Conservation (phyloP, 1,140 invertebrate species). For the Platorchestia sp. region DNA sequence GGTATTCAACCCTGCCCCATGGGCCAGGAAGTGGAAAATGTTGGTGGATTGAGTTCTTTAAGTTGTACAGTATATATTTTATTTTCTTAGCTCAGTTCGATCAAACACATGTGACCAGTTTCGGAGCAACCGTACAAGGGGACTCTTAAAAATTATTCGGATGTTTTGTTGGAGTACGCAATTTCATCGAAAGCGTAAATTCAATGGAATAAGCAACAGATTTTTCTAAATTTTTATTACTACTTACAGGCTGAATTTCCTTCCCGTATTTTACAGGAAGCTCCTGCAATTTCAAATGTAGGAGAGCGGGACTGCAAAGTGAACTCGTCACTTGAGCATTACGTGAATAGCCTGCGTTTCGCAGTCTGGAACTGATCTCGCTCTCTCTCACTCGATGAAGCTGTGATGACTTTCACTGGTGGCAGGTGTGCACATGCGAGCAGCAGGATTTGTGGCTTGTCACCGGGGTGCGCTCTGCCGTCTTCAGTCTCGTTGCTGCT, state of each 20-base stretch:
- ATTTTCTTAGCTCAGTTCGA: background rate
- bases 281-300: background rate
- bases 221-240: background rate
- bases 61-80: background rate
- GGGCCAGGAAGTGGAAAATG: background rate
- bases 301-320: background rate
- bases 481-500: background rate
- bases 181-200: background rate
- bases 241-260: background rate
- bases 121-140: too few relatives aligned
- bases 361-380: background rate
- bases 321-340: background rate
- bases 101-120: too few relatives aligned
- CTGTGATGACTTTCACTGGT: conserved; percentile 21
- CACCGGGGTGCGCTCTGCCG: background rate
- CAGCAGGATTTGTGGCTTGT: background rate
- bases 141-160: background rate
- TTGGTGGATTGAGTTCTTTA: background rate
- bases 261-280: background rate
- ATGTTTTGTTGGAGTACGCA: background rate
- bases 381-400: background rate
- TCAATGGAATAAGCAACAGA: background rate
- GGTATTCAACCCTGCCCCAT: background rate
- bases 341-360: background rate
- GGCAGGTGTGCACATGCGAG: background rate